Evolutionary conservation across 2,888 invertebrate species (phyloP).

Genomic region (Neoitamus cyanurus): DNA sequence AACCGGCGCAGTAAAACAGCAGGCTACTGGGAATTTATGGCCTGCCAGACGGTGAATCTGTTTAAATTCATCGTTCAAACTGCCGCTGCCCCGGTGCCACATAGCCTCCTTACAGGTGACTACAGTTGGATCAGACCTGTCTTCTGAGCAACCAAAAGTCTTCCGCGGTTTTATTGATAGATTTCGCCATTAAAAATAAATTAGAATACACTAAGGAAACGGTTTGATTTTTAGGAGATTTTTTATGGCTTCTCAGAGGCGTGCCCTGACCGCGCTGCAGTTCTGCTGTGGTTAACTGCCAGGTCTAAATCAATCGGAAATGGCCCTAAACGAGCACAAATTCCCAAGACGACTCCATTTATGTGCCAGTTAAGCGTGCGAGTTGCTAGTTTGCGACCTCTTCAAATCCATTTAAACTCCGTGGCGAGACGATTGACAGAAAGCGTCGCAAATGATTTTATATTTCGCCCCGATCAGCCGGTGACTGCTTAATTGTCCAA

Average conservation of each 20-base stretch:
- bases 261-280: background rate
- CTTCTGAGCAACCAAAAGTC: background rate
- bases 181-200: constrained; percentile 24
- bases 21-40: constrained; percentile 20
- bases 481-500: background rate
- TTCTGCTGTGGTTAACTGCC: background rate
- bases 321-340: background rate
- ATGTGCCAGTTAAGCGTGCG: background rate
- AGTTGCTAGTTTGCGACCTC: constrained; percentile 3
- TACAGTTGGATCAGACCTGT: background rate
- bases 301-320: background rate
- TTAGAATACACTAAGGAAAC: constrained; percentile 25
- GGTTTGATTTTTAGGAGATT: background rate
- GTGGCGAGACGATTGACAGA: background rate
- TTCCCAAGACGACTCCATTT: background rate
- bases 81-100: background rate
- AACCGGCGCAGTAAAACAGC: constrained; percentile 21
- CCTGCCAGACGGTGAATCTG: background rate
- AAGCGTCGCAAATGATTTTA: background rate
- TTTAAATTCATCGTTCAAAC: background rate
- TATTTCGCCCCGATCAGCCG: background rate
- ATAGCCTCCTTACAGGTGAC: background rate
- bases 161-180: constrained; percentile 9
- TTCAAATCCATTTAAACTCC: constrained; percentile 13
- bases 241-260: background rate